phyloP scores from a whole-genome alignment of 2,888 invertebrate genomes.

The Apamea epomidion region DNA sequence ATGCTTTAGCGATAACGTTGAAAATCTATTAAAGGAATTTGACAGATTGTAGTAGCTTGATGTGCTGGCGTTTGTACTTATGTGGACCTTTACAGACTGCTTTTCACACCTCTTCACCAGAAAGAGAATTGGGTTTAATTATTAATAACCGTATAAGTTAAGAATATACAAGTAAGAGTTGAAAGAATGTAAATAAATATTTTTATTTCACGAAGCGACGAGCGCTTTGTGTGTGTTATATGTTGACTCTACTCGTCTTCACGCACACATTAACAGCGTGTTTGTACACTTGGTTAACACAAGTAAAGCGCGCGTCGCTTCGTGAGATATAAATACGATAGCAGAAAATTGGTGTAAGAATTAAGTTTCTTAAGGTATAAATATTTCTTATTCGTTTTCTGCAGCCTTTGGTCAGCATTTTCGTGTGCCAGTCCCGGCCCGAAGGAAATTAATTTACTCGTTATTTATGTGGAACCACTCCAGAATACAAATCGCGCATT shows the following conservation, averaged over 20 bases:
- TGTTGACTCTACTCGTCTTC: background rate
- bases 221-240: background rate
- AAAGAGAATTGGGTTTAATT: background rate
- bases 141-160: background rate
- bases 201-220: background rate
- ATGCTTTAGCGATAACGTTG: too few relatives aligned
- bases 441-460: slow-evolving; percentile 61
- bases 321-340: background rate
- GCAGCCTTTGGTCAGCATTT: slow-evolving; percentile 41
- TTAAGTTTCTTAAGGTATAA: background rate
- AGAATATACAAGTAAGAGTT: background rate
- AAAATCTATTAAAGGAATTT: too few relatives aligned
- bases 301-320: background rate
- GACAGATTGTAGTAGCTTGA: too few relatives aligned
- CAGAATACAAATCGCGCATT: slow-evolving; percentile 52
- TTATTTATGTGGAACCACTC: slow-evolving; percentile 49
- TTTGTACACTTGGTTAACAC: background rate
- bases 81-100: background rate
- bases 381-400: slow-evolving; percentile 22
- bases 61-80: too few relatives aligned
- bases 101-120: background rate
- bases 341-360: background rate
- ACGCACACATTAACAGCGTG: background rate
- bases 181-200: background rate
- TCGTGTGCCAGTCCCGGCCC: slow-evolving; percentile 13